Base-by-base conservation (phyloP, 2,888 invertebrate species). In the Ectobius pallidus region DNA sequence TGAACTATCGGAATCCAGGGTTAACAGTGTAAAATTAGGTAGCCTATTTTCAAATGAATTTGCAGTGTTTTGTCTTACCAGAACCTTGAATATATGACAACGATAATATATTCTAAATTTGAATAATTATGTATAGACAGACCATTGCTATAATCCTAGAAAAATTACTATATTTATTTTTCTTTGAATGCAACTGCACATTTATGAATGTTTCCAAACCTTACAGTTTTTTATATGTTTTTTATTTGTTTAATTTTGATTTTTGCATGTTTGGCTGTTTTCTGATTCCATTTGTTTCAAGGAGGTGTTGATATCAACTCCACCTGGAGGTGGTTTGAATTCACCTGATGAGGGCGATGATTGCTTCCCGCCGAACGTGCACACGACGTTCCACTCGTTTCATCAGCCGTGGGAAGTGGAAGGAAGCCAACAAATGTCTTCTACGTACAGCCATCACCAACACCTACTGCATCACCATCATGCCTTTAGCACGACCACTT, bases 331-430 rank as follows among this genome's bases (percentile, higher is more conserved):
- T 27, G 68, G 68, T 58, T 67, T 73, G 73, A 52, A 63, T 69
- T 71, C 70, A 42, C 67, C 70, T 11, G 74, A 69, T 42, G 73
- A 69, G 71, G 75, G 74, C 73, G 69, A 73, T 44, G 70, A 65
- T 39, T 46, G 73, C 73, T 75, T 70, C 67, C 76, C 77, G 46
- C 70, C 69, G 61, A 61, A 77, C 77, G 84, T 85, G 79, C 86
- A 86, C 83, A 84, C 85, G 79, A 83, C 85, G 78, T 85, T 85
- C 82, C 85, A 84, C 79, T 85, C 86, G 78, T 86, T 90, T 86
- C 90, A 89, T 85, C 90, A 90, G 85, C 89, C 88, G 78, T 90
- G 90, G 90, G 89, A 90, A 85, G 84, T 89, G 83, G 86, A 86
- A 80, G 88, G 88, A 82, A 86, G 87, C 80, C 85, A 88, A 82